Percentiles rank a stretch among this genome's conserved stretches.
Evolutionary conservation across 2,113 vertebrate genomes (phyloP).

Genomic region (Ovibos moschatus): DNA sequence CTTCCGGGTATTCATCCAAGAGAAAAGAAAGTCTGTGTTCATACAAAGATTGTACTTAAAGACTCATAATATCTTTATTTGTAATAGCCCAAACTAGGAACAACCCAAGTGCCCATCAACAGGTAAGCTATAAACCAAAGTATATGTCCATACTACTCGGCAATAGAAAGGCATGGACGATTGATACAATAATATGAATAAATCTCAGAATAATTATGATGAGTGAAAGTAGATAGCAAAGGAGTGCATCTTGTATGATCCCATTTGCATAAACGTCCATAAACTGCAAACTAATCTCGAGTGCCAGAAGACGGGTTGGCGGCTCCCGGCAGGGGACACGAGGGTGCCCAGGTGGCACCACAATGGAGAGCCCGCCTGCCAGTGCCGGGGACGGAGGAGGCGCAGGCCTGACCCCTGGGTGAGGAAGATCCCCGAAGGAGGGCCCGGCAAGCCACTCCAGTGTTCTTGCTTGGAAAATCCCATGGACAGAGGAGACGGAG

Average conservation of each 20-base stretch:
- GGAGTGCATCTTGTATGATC: not conserved
- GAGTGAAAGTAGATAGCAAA: not conserved
- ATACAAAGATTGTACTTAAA: not conserved
- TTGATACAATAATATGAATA: not conserved
- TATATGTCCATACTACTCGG: not conserved
- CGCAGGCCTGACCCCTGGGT: not conserved
- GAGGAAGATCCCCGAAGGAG: not conserved
- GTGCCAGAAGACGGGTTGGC: not conserved
- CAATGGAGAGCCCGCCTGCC: not conserved
- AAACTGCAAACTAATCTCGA: not conserved
- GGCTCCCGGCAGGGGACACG: not conserved
- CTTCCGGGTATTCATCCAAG: not conserved
- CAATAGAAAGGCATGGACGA: not conserved
- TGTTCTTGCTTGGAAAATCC: not conserved
- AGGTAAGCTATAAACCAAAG: not conserved
- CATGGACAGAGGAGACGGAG: not conserved
- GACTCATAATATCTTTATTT: not conserved
- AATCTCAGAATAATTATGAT: not conserved
- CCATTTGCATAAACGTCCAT: not conserved
- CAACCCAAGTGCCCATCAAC: not conserved
- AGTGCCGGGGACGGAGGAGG: rapidly evolving
- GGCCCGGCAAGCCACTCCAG: not conserved
- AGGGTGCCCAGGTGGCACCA: not conserved
- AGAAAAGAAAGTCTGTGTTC: not conserved
- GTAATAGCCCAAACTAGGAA: not conserved